Evolutionary conservation across 2,888 invertebrate species (phyloP), one percentile per base, ranked within the genome.

Genomic region (Synergus japonicus): DNA sequence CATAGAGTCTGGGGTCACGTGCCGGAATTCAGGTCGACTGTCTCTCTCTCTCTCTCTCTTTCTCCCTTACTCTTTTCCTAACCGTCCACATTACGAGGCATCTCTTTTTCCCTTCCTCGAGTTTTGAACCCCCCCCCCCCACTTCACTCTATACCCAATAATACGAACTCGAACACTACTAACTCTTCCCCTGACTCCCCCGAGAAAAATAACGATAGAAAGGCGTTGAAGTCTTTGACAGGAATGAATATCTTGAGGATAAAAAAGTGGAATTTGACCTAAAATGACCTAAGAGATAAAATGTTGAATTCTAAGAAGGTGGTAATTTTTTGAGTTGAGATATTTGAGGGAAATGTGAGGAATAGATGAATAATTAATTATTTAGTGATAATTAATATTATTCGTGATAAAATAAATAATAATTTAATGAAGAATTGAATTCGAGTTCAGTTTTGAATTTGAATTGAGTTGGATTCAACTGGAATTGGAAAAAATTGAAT

Each of bases 1-100:
- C 88, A 88, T 84, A 60, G 83, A 85, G 81, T 85, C 86, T 84
- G 83, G 86, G 86, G 87, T 87, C 87, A 88, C 85, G 85, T 87
- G 43, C 84, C 86, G 87, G 86, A 86, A 87, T 86, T 85, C 86
- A 87, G 87, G 86, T 86, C 86, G 85, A 81, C 85, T 81, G n/a
- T 43, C 66, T n/a, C 22, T n/a, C 65, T 44, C 41, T 1, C 22
- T 1, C 22, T 44, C 65, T 44, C 46, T 78, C 46, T 46, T 18
- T 73, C 18, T 73, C 18, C 69, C 73, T 64, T 54, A 5, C 12
- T n/a, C 18, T 18, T 76, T 8, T 41, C 18, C n/a, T 63, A n/a
- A 76, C 54, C 54, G n/a, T 22, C 15, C 8, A 46, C 37, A 18
- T 58, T 13, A 18, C 63, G 37, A 15, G n/a, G 18, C 8, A 41